Evolutionary conservation across 2,888 invertebrate species (phyloP).

Genomic region (Stegophylla sp.): DNA sequence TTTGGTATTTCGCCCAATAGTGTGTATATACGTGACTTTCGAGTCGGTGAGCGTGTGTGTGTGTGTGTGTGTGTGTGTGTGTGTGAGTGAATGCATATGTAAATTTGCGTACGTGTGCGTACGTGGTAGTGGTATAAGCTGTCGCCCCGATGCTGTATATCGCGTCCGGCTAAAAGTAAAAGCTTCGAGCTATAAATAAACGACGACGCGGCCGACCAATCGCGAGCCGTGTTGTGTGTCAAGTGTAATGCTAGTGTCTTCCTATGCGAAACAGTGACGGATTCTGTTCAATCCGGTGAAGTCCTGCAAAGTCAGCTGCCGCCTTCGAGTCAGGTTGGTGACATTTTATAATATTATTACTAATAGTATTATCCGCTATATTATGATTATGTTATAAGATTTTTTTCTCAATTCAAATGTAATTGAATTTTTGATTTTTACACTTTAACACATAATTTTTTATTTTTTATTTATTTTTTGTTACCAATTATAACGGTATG

Average conservation of each 20-base stretch:
- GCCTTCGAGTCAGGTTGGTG: conserved; percentile 36
- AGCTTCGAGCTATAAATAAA: conserved; percentile 45
- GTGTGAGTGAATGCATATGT: background rate
- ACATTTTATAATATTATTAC: background rate
- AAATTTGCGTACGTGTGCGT: background rate
- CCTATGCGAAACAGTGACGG: conserved; percentile 20
- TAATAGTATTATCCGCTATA: too few species aligned
- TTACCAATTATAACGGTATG: too few species aligned
- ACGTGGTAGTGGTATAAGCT: too few species aligned
- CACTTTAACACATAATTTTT: too few species aligned
- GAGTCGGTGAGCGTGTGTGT: background rate
- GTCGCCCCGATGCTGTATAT: background rate
- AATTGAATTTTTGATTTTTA: too few species aligned
- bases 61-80: background rate
- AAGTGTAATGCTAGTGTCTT: conserved; percentile 26
- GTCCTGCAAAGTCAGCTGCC: conserved; percentile 48
- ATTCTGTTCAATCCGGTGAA: conserved; percentile 48
- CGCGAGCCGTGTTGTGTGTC: conserved; percentile 48
- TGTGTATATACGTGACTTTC: background rate
- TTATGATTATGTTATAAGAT: background rate
- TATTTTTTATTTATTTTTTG: too few species aligned
- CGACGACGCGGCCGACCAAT: conserved; percentile 35
- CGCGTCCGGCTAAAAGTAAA: conserved; percentile 54
- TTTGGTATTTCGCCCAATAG: background rate
- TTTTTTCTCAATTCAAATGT: background rate